Base-by-base conservation (phyloP, 2,113 vertebrate species). In the Sander vitreus region DNA sequence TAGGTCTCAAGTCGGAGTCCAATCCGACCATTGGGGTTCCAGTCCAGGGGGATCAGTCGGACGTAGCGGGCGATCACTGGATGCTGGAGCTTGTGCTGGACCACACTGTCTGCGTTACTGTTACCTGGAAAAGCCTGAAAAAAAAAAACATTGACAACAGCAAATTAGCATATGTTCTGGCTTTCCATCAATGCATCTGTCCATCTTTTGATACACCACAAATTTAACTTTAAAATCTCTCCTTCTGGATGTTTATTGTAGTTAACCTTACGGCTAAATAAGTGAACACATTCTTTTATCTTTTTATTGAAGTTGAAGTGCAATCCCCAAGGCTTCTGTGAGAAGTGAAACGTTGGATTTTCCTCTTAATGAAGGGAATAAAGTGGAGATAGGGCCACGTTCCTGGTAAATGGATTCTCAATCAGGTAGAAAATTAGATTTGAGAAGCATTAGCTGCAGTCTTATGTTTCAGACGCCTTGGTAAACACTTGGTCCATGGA, bases 1-100 rank as follows among this genome's bases (percentile, higher is more conserved):
- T 90, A 93, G 5, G 86, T 77, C 85, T 93, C 90, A 81, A 93
- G 74, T 27, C 92, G 54, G 68, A 93, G 92, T 82, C 92, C 92
- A 6, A 93, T 91, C 47, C 89, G 78, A 1, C 92, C 92, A 9
- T 83, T 89, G 5, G 65, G 76, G 59, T 93, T 93, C 92, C 92
- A 92, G 84, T 85, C 85, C 53, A 91, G 78, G 0, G 92, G 92
- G 77, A 89, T 39, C 27, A 93, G 74, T 6, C 75, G 90, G 43
- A 93, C 68, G 15, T 81, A 91, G 18, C 83, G 92, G 62, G 90
- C 62, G 4, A 91, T 78, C 19, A 86, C 92, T 0, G 62, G 78
- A 5, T 86, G 86, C 85, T 88, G 77, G 18, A 93, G 90, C 57
- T 90, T 86, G 84, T 93, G 83, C 18, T 90, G 88, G 25, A 93